Evolutionary conservation across 1,140 invertebrate genomes (phyloP).

Genomic region (Neotoxoptera formosana): DNA sequence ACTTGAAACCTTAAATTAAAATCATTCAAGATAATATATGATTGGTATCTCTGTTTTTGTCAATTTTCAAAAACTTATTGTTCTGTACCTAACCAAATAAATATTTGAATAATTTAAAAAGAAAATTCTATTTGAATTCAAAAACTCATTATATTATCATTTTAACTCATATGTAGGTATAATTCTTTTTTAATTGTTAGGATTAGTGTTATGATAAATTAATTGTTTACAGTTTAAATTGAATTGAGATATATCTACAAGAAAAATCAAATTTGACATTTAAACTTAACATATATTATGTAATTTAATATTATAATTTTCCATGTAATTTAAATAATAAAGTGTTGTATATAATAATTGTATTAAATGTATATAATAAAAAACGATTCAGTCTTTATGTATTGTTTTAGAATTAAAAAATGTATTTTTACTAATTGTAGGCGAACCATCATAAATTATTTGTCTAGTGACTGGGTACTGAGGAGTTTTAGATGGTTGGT

Average conservation of each 20-base stretch:
- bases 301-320: constrained; percentile 12
- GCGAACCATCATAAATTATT: constrained; percentile 50
- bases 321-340: not conserved
- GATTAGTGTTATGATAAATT: not conserved
- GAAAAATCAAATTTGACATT: not conserved
- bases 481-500: constrained; percentile 23
- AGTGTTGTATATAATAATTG: not conserved
- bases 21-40: not conserved
- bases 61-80: not conserved
- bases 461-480: constrained; percentile 47
- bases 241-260: not conserved
- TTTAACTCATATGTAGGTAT: not conserved
- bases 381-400: constrained; percentile 49
- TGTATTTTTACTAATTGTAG: constrained; percentile 54
- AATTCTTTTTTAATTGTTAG: not conserved
- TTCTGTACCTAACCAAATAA: not conserved
- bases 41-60: not conserved
- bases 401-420: constrained; percentile 52
- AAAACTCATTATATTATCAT: not conserved
- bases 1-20: not conserved
- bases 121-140: not conserved
- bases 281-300: not conserved
- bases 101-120: not conserved
- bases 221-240: not conserved
- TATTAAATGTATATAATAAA: not conserved